These are phyloP conservation scores for Euspilapteryx auroguttella DNA, from an alignment of 2,888 invertebrate genomes.

Conservation along the genomic window DNA sequence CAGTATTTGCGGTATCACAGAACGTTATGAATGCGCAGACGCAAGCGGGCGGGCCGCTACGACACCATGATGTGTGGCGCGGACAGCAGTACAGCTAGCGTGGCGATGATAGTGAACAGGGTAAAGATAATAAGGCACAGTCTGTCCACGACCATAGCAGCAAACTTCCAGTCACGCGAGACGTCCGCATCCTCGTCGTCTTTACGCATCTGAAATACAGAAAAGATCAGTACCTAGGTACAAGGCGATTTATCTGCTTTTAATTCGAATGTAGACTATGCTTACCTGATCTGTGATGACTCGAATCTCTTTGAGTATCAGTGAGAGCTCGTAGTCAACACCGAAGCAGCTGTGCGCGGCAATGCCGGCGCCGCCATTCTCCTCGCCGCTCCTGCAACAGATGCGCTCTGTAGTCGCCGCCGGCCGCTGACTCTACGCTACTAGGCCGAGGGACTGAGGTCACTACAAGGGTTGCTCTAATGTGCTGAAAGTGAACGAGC, in stretches of 20 bases:
- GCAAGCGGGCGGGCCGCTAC: conserved; percentile 65
- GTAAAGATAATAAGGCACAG: conserved; percentile 99
- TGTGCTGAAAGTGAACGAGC: too few species aligned
- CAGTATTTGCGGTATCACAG: conserved; percentile 72
- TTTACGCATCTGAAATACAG: conserved; percentile 77
- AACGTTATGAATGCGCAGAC: conserved; percentile 54
- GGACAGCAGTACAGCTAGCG: conserved; percentile 94
- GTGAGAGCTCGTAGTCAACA: conserved; percentile 91
- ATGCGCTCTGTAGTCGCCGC: conserved; percentile 42
- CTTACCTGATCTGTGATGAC: conserved; percentile 87
- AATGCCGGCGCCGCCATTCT: conserved; percentile 73
- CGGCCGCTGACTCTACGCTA: conserved; percentile 41
- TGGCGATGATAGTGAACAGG: conserved; percentile 96
- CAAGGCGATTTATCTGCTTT: neutral
- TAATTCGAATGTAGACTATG: neutral
- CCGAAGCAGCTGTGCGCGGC: conserved; percentile 86
- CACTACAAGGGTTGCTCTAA: conserved; percentile 42
- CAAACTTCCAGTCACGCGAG: conserved; percentile 99
- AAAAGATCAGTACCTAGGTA: neutral
- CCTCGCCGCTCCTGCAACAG: conserved; percentile 48
- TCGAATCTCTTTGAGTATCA: conserved; percentile 92
- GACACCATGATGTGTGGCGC: conserved; percentile 95
- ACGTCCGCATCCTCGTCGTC: conserved; percentile 93
- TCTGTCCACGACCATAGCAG: conserved; percentile 99
- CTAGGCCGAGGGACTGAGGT: conserved; percentile 48